A percentile compares a stretch with the other conserved stretches of the same genome.
Conservation (phyloP, 2,888 invertebrate species). For the Colletes collaris region DNA sequence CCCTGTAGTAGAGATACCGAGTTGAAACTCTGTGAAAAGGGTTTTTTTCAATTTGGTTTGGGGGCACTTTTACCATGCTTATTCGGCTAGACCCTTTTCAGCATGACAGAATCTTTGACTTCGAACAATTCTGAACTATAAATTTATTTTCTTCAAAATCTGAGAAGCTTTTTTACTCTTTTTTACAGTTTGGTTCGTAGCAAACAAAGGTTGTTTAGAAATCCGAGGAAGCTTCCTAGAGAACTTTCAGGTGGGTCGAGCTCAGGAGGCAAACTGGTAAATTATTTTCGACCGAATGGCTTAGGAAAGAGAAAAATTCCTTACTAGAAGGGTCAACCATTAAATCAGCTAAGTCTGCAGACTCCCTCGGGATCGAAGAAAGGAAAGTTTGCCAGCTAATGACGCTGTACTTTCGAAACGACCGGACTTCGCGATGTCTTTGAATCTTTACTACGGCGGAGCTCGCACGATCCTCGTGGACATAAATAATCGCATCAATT, state of each 20-base stretch:
- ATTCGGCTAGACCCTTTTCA: no score
- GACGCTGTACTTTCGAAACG: constrained; percentile 66
- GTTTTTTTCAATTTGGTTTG: no score
- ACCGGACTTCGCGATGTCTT: constrained; percentile 43
- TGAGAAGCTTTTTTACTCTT: no score
- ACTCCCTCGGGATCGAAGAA: constrained; percentile 46
- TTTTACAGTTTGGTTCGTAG: no score
- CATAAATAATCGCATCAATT: constrained; percentile 48
- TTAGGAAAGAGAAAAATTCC: constrained; percentile 23
- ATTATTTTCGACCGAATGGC: constrained; percentile 45
- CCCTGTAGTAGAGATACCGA: no score
- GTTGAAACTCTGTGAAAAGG: no score
- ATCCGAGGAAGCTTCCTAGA: neutral
- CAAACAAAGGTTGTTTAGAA: no score
- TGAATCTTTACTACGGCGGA: constrained; percentile 23
- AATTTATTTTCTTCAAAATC: no score
- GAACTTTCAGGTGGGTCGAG: constrained; percentile 17
- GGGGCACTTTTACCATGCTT: no score
- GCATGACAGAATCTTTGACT: no score
- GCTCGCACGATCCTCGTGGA: constrained; percentile 4
- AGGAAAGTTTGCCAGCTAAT: constrained; percentile 66
- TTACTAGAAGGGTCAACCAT: constrained; percentile 59
- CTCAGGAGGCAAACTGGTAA: constrained; percentile 31
- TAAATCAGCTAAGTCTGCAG: constrained; percentile 65
- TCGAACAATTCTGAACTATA: no score